Conservation (phyloP, 1,140 invertebrate species). For the Drosophila mojavensis region DNA sequence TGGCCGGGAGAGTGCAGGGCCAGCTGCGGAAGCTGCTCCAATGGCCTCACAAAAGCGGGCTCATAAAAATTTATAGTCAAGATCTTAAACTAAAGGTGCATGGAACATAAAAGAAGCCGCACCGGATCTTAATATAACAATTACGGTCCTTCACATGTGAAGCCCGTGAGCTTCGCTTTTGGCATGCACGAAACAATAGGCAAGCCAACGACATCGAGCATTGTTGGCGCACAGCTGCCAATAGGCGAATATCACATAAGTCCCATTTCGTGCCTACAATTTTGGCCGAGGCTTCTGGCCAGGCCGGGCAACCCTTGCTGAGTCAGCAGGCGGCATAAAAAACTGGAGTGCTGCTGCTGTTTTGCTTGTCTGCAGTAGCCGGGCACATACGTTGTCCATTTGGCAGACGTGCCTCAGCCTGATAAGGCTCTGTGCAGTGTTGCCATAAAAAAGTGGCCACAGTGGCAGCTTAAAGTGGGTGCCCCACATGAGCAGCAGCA, state of each 20-base stretch:
- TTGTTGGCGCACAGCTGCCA: neutral
- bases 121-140: slow-evolving; percentile 29
- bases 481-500: slow-evolving; percentile 27
- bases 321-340: slow-evolving; percentile 26
- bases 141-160: slow-evolving; percentile 11
- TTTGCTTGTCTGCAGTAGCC: slow-evolving; percentile 17
- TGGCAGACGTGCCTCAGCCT: slow-evolving; percentile 33
- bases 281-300: neutral
- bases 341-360: neutral
- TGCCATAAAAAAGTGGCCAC: slow-evolving; percentile 52
- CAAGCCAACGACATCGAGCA: neutral
- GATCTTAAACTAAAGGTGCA: slow-evolving; percentile 48
- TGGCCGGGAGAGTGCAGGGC: slow-evolving; percentile 8
- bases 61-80: slow-evolving; percentile 67
- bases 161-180: slow-evolving; percentile 6
- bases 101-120: slow-evolving; percentile 39
- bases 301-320: neutral
- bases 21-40: neutral
- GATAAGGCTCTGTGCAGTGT: slow-evolving; percentile 64
- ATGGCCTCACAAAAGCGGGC: slow-evolving; percentile 12
- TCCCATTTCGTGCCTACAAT: neutral
- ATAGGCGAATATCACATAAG: neutral
- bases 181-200: slow-evolving; percentile 4
- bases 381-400: slow-evolving; percentile 50
- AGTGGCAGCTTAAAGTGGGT: slow-evolving; percentile 47